Percentiles rank a stretch among this genome's conserved stretches.
Conservation (phyloP, 2,797 vertebrate genomes). For the Dryobates pubescens region DNA sequence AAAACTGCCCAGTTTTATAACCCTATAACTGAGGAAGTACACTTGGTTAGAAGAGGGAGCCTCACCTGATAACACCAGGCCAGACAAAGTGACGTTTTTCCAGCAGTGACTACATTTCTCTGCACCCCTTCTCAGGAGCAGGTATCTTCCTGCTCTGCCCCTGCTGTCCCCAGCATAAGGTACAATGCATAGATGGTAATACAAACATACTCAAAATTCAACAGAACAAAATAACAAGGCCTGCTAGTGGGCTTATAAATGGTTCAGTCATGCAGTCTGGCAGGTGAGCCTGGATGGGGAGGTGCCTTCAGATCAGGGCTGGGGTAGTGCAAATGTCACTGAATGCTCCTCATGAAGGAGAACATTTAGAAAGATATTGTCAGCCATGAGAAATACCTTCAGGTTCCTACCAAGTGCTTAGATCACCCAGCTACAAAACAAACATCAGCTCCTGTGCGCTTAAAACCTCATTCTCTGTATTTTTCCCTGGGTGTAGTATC, state of each 20-base stretch:
- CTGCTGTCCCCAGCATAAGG: not conserved
- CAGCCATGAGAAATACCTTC: not conserved
- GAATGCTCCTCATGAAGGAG: not conserved
- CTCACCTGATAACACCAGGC: not conserved
- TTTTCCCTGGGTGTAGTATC: not conserved
- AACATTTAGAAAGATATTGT: not conserved
- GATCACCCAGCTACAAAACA: not conserved
- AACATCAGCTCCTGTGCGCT: not conserved
- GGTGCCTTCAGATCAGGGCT: not conserved
- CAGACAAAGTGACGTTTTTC: not conserved
- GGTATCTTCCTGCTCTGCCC: not conserved
- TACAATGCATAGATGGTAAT: not conserved
- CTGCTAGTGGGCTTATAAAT: not conserved
- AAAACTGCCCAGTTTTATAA: slow-evolving; percentile 51
- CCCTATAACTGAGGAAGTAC: not conserved
- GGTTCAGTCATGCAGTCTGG: not conserved
- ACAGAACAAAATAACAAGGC: not conserved
- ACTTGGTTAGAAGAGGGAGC: not conserved
- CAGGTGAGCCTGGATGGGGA: not conserved
- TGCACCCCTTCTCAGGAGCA: not conserved
- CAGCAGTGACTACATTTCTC: not conserved
- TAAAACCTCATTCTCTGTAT: not conserved
- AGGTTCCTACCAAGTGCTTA: not conserved
- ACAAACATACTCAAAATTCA: not conserved
- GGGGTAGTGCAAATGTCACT: not conserved